These are phyloP conservation scores for Antechinus flavipes DNA, from an alignment of 2,113 vertebrate species.

Conservation along the genomic window DNA sequence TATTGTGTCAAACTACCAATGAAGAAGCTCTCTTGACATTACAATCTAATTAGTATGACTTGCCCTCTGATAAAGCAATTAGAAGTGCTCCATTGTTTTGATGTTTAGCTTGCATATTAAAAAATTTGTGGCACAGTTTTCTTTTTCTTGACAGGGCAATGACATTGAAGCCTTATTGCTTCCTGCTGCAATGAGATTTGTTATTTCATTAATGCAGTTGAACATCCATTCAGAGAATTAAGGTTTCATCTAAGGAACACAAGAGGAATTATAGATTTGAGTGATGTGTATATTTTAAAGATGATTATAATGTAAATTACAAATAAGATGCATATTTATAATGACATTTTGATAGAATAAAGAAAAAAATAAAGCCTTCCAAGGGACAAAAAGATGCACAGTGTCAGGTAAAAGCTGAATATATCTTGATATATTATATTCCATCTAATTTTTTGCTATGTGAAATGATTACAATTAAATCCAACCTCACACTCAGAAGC, in stretches of 20 bases:
- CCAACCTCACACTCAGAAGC: not conserved
- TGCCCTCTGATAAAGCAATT: slow-evolving; percentile 18
- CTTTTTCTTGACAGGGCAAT: slow-evolving; percentile 32
- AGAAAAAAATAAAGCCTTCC: not conserved
- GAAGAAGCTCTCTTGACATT: not conserved
- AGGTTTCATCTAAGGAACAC: slow-evolving; percentile 10
- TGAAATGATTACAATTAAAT: not conserved
- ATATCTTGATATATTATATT: not conserved
- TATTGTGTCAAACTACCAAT: slow-evolving; percentile 4
- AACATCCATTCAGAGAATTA: slow-evolving; percentile 25
- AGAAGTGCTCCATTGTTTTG: slow-evolving; percentile 33
- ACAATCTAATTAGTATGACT: slow-evolving; percentile 25
- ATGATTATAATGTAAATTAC: not conserved
- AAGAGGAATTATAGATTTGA: not conserved
- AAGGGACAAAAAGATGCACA: not conserved
- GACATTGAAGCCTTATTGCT: slow-evolving; percentile 1
- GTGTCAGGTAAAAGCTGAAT: not conserved
- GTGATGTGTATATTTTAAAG: not conserved
- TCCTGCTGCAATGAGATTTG: not conserved
- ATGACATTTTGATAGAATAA: not conserved
- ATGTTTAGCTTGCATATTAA: slow-evolving; percentile 27
- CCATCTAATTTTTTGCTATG: not conserved
- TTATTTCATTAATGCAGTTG: slow-evolving; percentile 2
- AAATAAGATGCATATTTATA: not conserved
- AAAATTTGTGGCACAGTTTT: slow-evolving; percentile 8